These are phyloP conservation scores for Eupithecia abbreviata DNA, from an alignment of 2,888 invertebrate species.

Conservation along the genomic window DNA sequence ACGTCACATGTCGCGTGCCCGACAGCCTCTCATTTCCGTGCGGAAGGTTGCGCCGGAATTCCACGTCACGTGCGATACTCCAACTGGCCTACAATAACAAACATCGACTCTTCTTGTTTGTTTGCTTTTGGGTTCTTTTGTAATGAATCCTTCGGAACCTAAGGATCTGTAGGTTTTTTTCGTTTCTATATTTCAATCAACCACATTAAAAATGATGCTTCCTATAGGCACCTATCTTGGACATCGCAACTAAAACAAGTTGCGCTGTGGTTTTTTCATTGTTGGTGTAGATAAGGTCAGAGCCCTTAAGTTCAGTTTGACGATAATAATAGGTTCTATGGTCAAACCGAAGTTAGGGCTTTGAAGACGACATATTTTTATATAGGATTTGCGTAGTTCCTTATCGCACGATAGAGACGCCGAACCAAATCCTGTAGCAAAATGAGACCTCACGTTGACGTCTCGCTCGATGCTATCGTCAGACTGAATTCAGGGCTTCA, in stretches of 20 bases:
- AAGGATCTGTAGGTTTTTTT: neutral
- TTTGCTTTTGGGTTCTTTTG: neutral
- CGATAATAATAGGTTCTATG: neutral
- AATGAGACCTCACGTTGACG: too few species aligned
- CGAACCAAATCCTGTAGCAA: too few species aligned
- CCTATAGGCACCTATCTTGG: too few species aligned
- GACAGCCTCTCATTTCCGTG: constrained; percentile 72
- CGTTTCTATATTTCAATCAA: too few species aligned
- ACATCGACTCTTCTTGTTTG: neutral
- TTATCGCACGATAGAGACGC: too few species aligned
- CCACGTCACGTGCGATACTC: constrained; percentile 51
- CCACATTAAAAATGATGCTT: neutral
- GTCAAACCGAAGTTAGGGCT: too few species aligned
- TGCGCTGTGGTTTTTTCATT: neutral
- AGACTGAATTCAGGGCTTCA: neutral
- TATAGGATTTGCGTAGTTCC: too few species aligned
- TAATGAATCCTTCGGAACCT: neutral
- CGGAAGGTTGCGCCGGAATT: constrained; percentile 56
- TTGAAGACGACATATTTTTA: too few species aligned
- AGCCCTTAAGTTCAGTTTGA: neutral
- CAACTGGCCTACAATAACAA: constrained; percentile 5
- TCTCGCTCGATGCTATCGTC: neutral
- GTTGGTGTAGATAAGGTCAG: neutral
- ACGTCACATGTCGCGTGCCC: constrained; percentile 33
- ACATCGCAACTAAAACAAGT: neutral